Evolutionary conservation across 2,888 invertebrate species (phyloP).

Genomic region (Andrena praecox): DNA sequence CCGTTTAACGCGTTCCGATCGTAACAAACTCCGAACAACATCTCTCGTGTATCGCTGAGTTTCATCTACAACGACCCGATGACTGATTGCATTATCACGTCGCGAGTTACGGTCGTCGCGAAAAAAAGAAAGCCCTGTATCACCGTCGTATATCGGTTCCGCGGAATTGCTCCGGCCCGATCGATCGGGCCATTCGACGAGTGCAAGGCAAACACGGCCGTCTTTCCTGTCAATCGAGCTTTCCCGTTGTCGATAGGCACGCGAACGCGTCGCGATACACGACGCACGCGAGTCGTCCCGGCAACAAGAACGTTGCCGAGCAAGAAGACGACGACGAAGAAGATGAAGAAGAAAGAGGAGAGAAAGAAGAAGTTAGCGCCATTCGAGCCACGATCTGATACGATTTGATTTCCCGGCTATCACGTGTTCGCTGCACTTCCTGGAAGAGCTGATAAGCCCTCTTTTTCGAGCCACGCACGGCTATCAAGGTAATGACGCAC

Average conservation of each 20-base stretch:
- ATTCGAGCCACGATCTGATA: constrained; percentile 48
- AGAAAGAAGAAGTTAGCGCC: constrained; percentile 27
- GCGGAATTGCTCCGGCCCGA: constrained; percentile 18
- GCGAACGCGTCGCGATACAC: constrained; percentile 15
- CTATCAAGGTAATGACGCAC: constrained; percentile 65
- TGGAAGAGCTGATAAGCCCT: constrained; percentile 62
- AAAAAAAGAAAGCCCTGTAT: constrained; percentile 30
- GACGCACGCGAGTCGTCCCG: neutral
- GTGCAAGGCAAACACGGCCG: constrained; percentile 40
- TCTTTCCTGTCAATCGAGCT: constrained; percentile 28
- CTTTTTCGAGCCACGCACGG: constrained; percentile 40
- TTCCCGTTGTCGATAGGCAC: constrained; percentile 6
- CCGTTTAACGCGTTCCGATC: neutral
- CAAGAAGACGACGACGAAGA: neutral
- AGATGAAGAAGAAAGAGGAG: neutral
- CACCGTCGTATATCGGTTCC: neutral
- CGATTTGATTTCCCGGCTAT: constrained; percentile 52
- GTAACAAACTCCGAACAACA: neutral
- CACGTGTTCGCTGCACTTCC: constrained; percentile 59
- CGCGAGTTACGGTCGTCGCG: neutral
- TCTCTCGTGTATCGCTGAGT: neutral
- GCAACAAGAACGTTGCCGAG: neutral
- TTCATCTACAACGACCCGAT: constrained; percentile 17
- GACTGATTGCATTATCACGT: constrained; percentile 31
- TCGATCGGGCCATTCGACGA: constrained; percentile 24